Conservation (phyloP, 2,797 vertebrate genomes). For the Pteropus rufus region DNA sequence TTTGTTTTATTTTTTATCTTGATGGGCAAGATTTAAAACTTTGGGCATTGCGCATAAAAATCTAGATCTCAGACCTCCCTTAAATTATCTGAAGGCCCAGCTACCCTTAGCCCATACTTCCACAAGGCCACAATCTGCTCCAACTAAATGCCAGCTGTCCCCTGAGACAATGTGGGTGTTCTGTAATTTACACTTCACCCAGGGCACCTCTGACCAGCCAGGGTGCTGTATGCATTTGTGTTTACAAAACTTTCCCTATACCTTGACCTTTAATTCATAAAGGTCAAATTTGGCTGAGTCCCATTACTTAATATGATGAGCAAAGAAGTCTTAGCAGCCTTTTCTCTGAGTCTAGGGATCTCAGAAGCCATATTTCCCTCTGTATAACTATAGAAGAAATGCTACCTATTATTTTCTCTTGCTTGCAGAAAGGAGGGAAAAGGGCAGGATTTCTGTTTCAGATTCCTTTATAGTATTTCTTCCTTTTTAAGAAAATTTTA, state of each 20-base stretch:
- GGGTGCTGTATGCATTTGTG: neutral
- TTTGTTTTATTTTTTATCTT: neutral
- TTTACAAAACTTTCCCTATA: conserved; percentile 15
- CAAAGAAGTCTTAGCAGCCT: neutral
- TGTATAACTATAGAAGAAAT: neutral
- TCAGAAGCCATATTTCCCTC: neutral
- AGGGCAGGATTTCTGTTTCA: neutral
- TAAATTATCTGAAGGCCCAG: neutral
- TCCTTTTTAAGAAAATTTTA: neutral
- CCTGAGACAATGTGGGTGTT: neutral
- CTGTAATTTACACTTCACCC: neutral
- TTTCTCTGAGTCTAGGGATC: neutral
- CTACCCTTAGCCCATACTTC: neutral
- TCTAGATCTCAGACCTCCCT: neutral
- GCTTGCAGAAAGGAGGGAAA: neutral
- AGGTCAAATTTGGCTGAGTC: neutral
- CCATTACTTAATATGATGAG: neutral
- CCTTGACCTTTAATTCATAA: conserved; percentile 15
- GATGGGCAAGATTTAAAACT: neutral
- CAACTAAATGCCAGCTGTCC: neutral
- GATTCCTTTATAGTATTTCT: neutral
- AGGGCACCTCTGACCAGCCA: neutral
- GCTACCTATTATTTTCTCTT: neutral
- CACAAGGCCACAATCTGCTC: neutral
- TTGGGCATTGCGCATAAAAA: neutral